A percentile compares a stretch with the other conserved stretches of the same genome.
Conservation (phyloP, 1,140 invertebrate genomes). For the Musca domestica region DNA sequence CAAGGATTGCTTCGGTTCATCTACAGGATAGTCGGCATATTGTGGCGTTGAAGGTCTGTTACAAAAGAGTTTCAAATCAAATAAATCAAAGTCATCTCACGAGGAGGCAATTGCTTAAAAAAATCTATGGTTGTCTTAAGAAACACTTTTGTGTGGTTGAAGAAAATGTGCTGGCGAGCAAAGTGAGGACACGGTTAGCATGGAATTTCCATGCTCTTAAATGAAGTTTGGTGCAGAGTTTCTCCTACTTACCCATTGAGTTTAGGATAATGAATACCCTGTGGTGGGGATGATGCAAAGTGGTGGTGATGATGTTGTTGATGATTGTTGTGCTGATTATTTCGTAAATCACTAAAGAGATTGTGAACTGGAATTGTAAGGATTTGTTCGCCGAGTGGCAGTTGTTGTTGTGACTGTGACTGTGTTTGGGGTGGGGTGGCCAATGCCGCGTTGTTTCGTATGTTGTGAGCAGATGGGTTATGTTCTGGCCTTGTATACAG, state of each 20-base stretch:
- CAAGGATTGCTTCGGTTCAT: slow-evolving; percentile 44
- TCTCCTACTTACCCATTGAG: slow-evolving; percentile 20
- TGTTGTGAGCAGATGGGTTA: background rate
- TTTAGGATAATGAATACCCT: slow-evolving; percentile 1
- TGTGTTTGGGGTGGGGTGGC: no score
- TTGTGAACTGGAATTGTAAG: slow-evolving; percentile 25
- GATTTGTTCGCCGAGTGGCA: slow-evolving; percentile 13
- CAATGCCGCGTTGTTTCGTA: no score
- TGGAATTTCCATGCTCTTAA: no score
- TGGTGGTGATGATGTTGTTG: no score
- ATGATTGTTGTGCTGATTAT: slow-evolving; percentile 10
- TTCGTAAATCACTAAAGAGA: slow-evolving; percentile 17
- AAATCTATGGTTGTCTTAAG: no score
- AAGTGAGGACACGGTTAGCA: no score
- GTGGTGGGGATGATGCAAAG: background rate
- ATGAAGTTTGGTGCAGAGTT: no score
- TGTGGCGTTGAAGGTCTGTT: slow-evolving; percentile 27
- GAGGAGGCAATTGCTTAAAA: no score
- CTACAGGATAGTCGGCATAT: slow-evolving; percentile 46
- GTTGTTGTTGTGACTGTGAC: no score
- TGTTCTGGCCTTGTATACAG: slow-evolving; percentile 12
- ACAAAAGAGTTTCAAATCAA: background rate
- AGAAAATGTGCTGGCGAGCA: no score
- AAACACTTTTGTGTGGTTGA: no score
- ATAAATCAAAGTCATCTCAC: background rate